Percentiles rank a stretch among this genome's conserved stretches.
These are phyloP conservation scores for Eupithecia subumbrata DNA, from an alignment of 2,888 invertebrate genomes.

Conservation along the genomic window DNA sequence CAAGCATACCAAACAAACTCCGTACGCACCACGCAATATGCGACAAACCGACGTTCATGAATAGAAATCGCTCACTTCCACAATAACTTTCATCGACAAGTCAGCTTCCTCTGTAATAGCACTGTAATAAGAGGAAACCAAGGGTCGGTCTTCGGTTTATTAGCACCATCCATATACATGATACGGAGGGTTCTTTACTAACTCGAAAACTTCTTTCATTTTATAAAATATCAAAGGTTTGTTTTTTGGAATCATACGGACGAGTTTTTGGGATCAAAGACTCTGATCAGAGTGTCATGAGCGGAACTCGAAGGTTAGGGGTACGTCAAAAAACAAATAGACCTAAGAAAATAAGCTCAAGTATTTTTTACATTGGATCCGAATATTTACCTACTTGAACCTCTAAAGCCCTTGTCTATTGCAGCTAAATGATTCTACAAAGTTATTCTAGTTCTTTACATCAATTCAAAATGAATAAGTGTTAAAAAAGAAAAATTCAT, in stretches of 20 bases:
- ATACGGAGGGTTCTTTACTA: slow-evolving; percentile 43
- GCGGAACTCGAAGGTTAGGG: neutral
- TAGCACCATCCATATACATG: slow-evolving; percentile 59
- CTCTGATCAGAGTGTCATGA: neutral
- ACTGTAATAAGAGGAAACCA: slow-evolving; percentile 52
- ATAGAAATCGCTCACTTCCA: slow-evolving; percentile 76
- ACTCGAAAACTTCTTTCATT: slow-evolving; percentile 37
- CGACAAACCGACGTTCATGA: slow-evolving; percentile 64
- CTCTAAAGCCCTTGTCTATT: neutral
- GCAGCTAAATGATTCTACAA: neutral
- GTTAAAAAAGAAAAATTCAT: neutral
- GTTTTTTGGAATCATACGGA: slow-evolving; percentile 21
- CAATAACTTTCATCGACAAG: slow-evolving; percentile 64
- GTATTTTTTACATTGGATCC: slow-evolving; percentile 25
- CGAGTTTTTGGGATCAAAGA: slow-evolving; percentile 26
- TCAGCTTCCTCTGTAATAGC: slow-evolving; percentile 53
- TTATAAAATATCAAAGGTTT: slow-evolving; percentile 29
- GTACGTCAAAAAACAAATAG: slow-evolving; percentile 4
- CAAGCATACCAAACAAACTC: slow-evolving; percentile 35
- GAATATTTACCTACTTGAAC: neutral
- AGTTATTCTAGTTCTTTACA: neutral
- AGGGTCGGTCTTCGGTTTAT: slow-evolving; percentile 53
- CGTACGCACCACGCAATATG: slow-evolving; percentile 51
- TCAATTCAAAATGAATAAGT: neutral
- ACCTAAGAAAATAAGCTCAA: slow-evolving; percentile 18